Conservation (phyloP, 2,797 vertebrate species). For the Crax fasciolata region DNA sequence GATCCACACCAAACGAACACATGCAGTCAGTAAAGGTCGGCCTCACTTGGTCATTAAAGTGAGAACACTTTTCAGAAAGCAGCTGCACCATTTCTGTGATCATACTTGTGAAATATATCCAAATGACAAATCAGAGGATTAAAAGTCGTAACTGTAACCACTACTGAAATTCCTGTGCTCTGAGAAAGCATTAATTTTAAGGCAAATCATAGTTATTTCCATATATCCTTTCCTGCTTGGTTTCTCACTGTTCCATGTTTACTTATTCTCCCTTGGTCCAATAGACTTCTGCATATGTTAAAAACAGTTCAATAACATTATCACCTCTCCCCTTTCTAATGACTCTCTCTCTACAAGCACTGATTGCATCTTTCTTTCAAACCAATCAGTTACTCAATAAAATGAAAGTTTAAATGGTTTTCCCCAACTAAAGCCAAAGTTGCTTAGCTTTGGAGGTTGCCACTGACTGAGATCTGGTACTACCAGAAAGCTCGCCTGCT, state of each 20-base stretch:
- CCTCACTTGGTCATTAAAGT: not conserved
- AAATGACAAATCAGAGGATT: not conserved
- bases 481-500: not conserved
- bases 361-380: not conserved
- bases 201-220: not conserved
- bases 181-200: constrained; percentile 30
- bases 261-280: not conserved
- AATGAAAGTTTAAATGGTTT: not conserved
- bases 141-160: not conserved
- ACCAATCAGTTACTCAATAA: not conserved
- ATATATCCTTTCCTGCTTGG: not conserved
- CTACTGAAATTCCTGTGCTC: not conserved
- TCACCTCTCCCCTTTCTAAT: not conserved
- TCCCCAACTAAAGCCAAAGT: not conserved
- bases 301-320: not conserved
- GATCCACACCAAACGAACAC: not conserved
- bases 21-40: not conserved
- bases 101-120: not conserved
- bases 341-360: not conserved
- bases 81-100: not conserved
- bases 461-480: not conserved
- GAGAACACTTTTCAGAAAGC: not conserved
- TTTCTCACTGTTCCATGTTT: not conserved
- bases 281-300: not conserved
- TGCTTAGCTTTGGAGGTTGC: not conserved